Base-by-base conservation (phyloP, 2,113 vertebrate genomes). In the Sebastes schlegelii region DNA sequence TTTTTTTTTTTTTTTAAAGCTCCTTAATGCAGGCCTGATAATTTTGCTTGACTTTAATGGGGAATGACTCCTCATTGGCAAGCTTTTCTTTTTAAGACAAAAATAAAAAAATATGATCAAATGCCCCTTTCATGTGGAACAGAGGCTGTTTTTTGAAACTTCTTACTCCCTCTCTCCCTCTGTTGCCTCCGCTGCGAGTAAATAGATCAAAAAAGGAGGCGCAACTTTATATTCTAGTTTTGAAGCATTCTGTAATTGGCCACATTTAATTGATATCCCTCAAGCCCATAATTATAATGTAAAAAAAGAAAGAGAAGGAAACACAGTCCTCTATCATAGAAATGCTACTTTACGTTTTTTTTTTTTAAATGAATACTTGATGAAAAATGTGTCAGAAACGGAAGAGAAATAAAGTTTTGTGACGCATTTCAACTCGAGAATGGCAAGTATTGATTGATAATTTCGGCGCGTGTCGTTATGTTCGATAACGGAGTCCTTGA, bases 21-120 rank as follows among this genome's bases (percentile, higher is more conserved):
- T 93, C 77, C 92, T 94, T 96, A 96, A 95, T 95, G 94, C 93
- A 87, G 84, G 87, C 89, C 92, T 91, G 90, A 93, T 95, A 92
- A 95, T 95, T 96, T 95, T 86, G 92, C 93, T 92, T 92, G 94
- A 95, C 90, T 95, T 94, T 95, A 95, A 95, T 95, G 91, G 93
- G 90, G 88, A 92, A 92, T 89, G 94, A 95, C 93, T 95, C 86
- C 91, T 92, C 92, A 91, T 93, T 92, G 93, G 91, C 90, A 92
- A 89, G 91, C 88, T 91, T 94, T 94, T 92, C 92, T 93, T 86
- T 93, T 92, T 92, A 92, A 89, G 91, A 93, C 91, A 89, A 94
- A 95, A 94, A 94, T 89, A 94, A 94, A 92, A 92, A 93, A 93
- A 93, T 84, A 95, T 89, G 93, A 95, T 95, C 94, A 94, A 93